A percentile compares a stretch with the other conserved stretches of the same genome.
These are phyloP conservation scores for Leiothrix lutea DNA, from an alignment of 2,113 vertebrate species.

Conservation along the genomic window DNA sequence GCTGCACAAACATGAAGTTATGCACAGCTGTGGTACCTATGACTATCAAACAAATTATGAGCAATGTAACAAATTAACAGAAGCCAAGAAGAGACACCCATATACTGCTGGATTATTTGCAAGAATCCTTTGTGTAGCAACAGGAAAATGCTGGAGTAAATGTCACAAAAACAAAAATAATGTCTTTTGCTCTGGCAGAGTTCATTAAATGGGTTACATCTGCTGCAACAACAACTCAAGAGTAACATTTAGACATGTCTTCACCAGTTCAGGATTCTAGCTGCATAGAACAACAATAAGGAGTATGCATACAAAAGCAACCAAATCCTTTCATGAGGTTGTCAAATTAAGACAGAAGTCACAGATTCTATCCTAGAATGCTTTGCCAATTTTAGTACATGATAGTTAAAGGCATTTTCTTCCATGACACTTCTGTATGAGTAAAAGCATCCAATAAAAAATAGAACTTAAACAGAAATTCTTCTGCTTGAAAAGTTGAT, in stretches of 20 bases:
- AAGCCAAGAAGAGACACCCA: conserved; percentile 40
- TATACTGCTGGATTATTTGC: background rate
- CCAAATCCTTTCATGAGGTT: background rate
- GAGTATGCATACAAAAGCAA: background rate
- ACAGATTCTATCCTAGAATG: background rate
- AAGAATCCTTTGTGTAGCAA: conserved; percentile 29
- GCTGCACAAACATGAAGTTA: conserved; percentile 26
- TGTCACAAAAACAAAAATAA: background rate
- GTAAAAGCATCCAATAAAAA: background rate
- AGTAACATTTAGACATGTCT: background rate
- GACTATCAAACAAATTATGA: conserved; percentile 16
- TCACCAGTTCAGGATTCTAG: background rate
- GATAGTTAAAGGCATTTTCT: background rate
- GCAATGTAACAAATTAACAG: background rate
- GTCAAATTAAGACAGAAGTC: background rate
- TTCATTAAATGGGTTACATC: background rate
- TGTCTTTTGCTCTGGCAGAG: background rate
- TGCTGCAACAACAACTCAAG: background rate
- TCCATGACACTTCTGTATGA: background rate
- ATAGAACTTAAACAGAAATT: background rate
- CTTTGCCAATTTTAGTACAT: background rate
- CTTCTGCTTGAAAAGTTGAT: background rate
- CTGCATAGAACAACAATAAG: background rate
- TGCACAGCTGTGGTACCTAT: conserved; percentile 44
- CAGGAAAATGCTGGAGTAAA: background rate